These are phyloP conservation scores for Nettapus auritus DNA, from an alignment of 2,113 vertebrate species.

Conservation along the genomic window DNA sequence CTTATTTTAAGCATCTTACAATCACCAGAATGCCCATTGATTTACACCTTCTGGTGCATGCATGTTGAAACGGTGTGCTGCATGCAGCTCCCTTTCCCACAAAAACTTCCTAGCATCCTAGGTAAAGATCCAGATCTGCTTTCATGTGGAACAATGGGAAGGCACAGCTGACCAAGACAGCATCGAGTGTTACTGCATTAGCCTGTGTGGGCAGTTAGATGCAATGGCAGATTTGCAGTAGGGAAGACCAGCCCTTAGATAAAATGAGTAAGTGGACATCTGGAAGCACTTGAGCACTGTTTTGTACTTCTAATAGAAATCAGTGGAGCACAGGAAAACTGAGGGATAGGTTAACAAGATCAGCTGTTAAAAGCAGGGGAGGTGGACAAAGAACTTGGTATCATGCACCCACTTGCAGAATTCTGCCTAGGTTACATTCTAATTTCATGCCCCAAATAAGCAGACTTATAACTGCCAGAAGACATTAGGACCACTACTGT, in stretches of 20 bases:
- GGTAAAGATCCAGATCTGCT: background rate
- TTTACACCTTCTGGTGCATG: background rate
- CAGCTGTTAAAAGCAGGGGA: background rate
- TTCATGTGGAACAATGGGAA: background rate
- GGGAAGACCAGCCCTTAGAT: background rate
- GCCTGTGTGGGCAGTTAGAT: background rate
- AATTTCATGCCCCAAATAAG: background rate
- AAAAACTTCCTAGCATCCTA: background rate
- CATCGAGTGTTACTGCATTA: background rate
- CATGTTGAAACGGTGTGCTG: background rate
- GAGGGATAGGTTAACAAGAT: background rate
- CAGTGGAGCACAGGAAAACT: background rate
- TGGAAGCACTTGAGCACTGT: background rate
- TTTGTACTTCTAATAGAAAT: background rate
- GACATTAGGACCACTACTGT: background rate
- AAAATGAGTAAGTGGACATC: background rate
- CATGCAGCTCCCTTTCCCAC: accelerated
- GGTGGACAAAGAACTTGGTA: background rate
- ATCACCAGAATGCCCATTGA: background rate
- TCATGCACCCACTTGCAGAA: background rate
- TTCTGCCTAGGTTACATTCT: background rate
- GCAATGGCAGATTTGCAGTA: background rate
- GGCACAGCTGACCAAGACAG: background rate
- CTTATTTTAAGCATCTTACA: background rate
- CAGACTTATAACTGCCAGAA: background rate